A percentile compares a stretch with the other conserved stretches of the same genome.
phyloP scores from a whole-genome alignment of 2,888 invertebrate species.

The Pristionchus fissidentatus region DNA sequence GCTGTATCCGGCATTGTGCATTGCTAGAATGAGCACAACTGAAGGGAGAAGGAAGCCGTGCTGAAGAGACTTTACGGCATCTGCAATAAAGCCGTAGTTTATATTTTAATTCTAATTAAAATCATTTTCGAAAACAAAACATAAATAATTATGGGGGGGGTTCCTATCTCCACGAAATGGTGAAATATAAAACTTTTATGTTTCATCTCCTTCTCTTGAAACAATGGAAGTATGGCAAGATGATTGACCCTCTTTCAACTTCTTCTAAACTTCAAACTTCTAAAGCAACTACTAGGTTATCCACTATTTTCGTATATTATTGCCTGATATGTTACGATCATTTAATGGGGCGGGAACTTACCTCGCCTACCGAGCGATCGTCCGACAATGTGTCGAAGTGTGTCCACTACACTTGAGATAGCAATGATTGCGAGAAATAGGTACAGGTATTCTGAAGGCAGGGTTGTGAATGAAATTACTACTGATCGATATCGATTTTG shows the following conservation, averaged over 20 bases:
- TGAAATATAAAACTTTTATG: too few species aligned
- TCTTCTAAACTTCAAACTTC: too few species aligned
- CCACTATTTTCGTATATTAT: too few species aligned
- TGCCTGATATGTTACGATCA: too few species aligned
- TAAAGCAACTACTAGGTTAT: too few species aligned
- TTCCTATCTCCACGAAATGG: not conserved
- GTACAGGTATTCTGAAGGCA: not conserved
- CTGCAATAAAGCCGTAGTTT: not conserved
- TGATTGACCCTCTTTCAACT: too few species aligned
- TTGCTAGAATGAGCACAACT: not conserved
- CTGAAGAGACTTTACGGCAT: not conserved
- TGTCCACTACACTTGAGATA: not conserved
- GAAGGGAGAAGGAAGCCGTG: not conserved
- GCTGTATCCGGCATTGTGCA: not conserved
- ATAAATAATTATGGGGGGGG: not conserved
- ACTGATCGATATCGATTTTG: too few species aligned
- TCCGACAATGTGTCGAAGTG: not conserved
- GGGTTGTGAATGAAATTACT: not conserved
- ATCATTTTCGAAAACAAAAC: too few species aligned
- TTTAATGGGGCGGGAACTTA: too few species aligned
- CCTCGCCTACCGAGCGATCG: not conserved
- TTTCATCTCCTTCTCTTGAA: too few species aligned
- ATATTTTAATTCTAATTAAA: not conserved
- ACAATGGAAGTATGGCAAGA: too few species aligned
- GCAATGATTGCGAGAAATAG: not conserved